Evolutionary conservation across 2,888 invertebrate genomes (phyloP), one percentile per base, ranked within the genome.

Genomic region (Hermaeophaga mercurialis): DNA sequence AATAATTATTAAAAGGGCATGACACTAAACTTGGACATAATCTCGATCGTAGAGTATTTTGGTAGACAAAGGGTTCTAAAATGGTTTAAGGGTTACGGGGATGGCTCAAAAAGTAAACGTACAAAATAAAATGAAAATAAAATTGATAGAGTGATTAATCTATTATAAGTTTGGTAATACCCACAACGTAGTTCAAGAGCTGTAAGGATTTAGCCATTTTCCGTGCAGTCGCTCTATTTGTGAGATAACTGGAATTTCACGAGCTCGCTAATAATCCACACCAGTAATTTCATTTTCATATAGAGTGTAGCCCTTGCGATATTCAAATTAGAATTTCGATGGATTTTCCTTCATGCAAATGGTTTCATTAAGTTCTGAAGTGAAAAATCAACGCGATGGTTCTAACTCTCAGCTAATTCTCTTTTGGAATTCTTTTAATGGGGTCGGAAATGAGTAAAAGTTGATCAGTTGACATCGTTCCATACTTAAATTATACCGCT

Each of bases 261-360:
- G 8, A 24, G 14, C 48, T 48, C 22, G 8, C 48, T 48, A 38
- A 38, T 48, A 38, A 48, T 46, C 46, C 46, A 11, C 31, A 33
- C n/a, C 19, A 19, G 46, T 46, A 39, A 48, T 48, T 48, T 48
- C 38, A 38, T 48, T 48, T 48, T 48, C 48, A 36, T 48, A 48
- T 38, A 48, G 38, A 48, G 38, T 39, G 46, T 44, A 14, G 41
- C 41, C 44, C 44, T 44, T 44, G 46, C 33, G 46, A 46, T 46
- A 46, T 46, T 46, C 46, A 18, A 46, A 46, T 38, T 38, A 26
- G 48, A 48, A 15, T 26, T 48, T 26, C 48, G 46, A 46, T 46
- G 46, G 22, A 46, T 46, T 46, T 46, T 46, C 19, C 46, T 46
- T 46, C 46, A 46, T 46, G 46, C 46, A 46, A 46, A 46, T 46